A percentile compares a stretch with the other conserved stretches of the same genome.
Evolutionary conservation across 1,140 invertebrate genomes (phyloP).

Genomic region (Hyposmocoma kahamanoa): DNA sequence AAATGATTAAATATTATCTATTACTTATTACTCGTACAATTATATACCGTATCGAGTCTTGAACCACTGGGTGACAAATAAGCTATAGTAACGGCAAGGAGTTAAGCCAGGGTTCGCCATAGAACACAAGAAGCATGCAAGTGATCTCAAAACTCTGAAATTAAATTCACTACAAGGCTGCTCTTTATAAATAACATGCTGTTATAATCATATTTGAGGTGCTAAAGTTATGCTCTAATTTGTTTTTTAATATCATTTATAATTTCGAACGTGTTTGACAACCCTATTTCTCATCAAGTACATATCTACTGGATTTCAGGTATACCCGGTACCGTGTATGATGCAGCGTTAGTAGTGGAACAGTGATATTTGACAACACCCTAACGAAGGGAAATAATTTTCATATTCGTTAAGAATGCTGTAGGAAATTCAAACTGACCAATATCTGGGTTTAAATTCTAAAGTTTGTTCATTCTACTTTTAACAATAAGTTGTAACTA

Average conservation of each 20-base stretch:
- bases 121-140: constrained; percentile 21
- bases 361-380: too few species aligned
- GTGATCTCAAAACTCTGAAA: constrained; percentile 3
- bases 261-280: too few species aligned
- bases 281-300: too few species aligned
- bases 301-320: not conserved
- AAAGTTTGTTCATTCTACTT: too few species aligned
- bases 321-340: constrained; percentile 34
- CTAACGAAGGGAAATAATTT: too few species aligned
- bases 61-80: not conserved
- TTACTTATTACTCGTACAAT: not conserved
- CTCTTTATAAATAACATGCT: constrained; percentile 20
- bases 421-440: too few species aligned
- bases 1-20: not conserved
- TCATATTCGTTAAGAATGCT: too few species aligned
- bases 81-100: constrained; percentile 23
- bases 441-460: too few species aligned
- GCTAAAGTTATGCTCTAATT: too few species aligned
- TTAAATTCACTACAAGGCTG: constrained; percentile 3
- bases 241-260: too few species aligned
- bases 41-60: not conserved
- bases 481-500: too few species aligned
- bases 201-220: too few species aligned
- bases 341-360: constrained; percentile 3
- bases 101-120: constrained; percentile 21